phyloP scores from a whole-genome alignment of 2,113 vertebrate species.

The Riparia riparia region DNA sequence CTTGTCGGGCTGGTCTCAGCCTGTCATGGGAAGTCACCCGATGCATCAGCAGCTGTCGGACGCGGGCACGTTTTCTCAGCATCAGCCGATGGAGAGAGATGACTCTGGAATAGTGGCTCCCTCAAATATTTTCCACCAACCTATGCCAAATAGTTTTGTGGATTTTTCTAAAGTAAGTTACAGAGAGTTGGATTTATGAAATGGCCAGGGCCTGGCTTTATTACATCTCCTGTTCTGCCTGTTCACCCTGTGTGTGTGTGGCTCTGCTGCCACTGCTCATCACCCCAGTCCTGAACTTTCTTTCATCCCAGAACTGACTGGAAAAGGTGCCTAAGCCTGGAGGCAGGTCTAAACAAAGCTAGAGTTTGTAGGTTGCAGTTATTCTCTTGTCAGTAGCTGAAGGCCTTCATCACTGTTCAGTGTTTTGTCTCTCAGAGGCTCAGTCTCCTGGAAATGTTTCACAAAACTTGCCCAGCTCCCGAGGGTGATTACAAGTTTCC shows the following conservation, averaged over 20 bases:
- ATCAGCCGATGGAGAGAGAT: conserved; percentile 98
- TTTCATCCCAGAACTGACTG: background rate
- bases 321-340: background rate
- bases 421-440: background rate
- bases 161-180: conserved; percentile 94
- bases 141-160: conserved; percentile 94
- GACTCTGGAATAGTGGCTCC: conserved; percentile 97
- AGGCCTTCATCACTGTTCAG: background rate
- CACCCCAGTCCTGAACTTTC: background rate
- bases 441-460: fast-evolving
- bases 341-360: background rate
- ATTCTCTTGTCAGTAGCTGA: background rate
- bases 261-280: background rate
- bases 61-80: conserved; percentile 93
- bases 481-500: background rate
- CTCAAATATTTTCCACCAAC: conserved; percentile 96
- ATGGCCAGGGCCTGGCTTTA: background rate
- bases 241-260: background rate
- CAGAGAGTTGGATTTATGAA: background rate
- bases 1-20: conserved; percentile 97
- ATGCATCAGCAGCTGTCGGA: conserved; percentile 95
- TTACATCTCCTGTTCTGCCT: background rate
- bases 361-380: background rate
- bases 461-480: background rate
- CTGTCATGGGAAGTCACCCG: conserved; percentile 92